Base-by-base conservation (phyloP, 2,888 invertebrate species). In the Lottia gigantea region DNA sequence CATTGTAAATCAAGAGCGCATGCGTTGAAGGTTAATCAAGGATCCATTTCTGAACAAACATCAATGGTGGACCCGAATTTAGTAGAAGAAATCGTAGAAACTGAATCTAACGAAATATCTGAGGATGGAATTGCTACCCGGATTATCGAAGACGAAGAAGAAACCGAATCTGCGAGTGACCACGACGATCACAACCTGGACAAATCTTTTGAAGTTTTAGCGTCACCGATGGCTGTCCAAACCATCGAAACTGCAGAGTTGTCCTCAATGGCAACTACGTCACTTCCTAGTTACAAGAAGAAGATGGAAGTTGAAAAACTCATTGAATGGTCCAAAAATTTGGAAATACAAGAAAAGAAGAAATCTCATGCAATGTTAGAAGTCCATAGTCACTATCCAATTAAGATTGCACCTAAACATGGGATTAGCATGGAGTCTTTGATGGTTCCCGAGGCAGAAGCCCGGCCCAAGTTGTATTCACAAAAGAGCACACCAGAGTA, bases 1-100 rank as follows among this genome's bases (percentile, higher is more conserved):
- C 96, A 96, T 89, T 93, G 94, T 88, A 90, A 94, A 88, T 89
- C 89, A 3, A 75, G 84, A 40, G 77, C 83, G 0, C 87, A 88
- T 74, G 77, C 78, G 8, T 70, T 82, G 8, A 84, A 83, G 71
- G 76, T 78, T 15, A 79, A 74, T 15, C 67, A 71, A 4, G 47
- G 46, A 15, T 25, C n/a, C 2, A n/a, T 15, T 46, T 40, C 45
- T 7, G 19, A 67, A 8, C 69, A 68, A 12, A 62, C 19, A 14
- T 12, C 46, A 67, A 70, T 45, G 70, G 61, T 61, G 69, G 62
- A 49, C 69, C 11, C 65, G 11, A 66, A 62, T 7, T n/a, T 46
- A 12, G 67, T 67, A 26, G 65, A 66, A 49, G 73, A 71, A 23
- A 46, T 70, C 2, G 45, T 61, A 40, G 67, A 63, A 23, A 65